Percentiles rank a stretch among this genome's conserved stretches.
Evolutionary conservation across 2,113 vertebrate species (phyloP).

Genomic region (Naja naja): DNA sequence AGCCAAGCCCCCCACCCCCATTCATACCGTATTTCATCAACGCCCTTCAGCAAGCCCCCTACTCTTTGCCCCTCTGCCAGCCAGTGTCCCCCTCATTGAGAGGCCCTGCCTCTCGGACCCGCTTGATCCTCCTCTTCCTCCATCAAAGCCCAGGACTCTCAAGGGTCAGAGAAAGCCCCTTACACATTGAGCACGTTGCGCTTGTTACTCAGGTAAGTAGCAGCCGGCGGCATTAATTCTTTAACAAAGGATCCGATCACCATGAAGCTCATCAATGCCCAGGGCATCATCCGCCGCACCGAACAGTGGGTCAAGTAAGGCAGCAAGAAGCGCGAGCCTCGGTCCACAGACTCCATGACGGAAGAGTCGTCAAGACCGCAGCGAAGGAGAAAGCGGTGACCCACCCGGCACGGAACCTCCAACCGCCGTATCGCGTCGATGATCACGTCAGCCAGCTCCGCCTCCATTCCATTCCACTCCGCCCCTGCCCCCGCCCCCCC

Average conservation of each 20-base stretch:
- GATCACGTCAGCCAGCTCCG: not conserved
- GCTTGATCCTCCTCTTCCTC: not conserved
- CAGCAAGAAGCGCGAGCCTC: conserved; percentile 42
- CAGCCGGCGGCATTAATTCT: conserved; percentile 73
- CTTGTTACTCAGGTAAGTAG: conserved; percentile 83
- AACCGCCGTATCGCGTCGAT: conserved; percentile 2
- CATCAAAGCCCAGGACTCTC: not conserved
- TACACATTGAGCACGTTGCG: conserved; percentile 86
- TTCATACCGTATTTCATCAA: not conserved
- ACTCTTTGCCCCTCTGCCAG: too few species aligned
- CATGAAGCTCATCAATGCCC: conserved; percentile 69
- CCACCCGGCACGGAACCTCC: not conserved
- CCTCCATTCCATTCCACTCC: not conserved
- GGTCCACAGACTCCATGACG: conserved; percentile 1
- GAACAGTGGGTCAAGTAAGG: conserved; percentile 35
- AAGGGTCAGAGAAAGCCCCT: conserved; percentile 59
- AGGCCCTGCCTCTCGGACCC: not conserved
- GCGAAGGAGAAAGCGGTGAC: not conserved
- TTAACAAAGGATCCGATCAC: conserved; percentile 79
- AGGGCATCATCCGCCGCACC: conserved; percentile 63
- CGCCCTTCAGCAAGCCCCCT: not conserved
- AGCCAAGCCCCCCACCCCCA: not conserved
- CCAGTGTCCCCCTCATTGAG: not conserved
- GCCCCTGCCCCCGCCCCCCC: too few species aligned
- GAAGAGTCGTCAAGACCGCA: rapidly evolving